These are phyloP conservation scores for Thaumatotibia leucotreta DNA, from an alignment of 1,140 invertebrate species.

Conservation along the genomic window DNA sequence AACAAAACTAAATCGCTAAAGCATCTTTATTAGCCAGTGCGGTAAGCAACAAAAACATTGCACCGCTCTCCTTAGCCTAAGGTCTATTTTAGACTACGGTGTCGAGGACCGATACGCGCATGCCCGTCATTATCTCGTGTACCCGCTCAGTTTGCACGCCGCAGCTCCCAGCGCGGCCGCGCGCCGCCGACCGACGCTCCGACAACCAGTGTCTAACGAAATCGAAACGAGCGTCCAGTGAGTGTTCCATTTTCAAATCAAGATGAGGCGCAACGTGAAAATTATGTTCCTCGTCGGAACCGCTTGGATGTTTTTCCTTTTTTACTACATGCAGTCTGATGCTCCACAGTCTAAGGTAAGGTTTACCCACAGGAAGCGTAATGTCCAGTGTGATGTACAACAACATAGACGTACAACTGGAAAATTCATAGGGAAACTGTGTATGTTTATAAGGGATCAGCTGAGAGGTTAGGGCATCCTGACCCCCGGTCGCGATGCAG, in stretches of 20 bases:
- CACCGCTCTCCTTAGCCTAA: constrained; percentile 4
- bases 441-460: constrained; percentile 51
- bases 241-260: constrained; percentile 18
- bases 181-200: constrained; percentile 39
- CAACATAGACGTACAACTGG: constrained; percentile 15
- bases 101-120: constrained; percentile 58
- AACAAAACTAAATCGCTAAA: neutral
- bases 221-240: neutral
- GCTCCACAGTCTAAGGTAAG: constrained; percentile 53
- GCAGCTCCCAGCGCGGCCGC: constrained; percentile 64
- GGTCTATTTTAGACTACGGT: constrained; percentile 45
- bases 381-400: constrained; percentile 5
- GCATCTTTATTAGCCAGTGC: neutral
- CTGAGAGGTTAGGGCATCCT: constrained; percentile 42
- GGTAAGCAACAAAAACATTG: constrained; percentile 8
- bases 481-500: constrained; percentile 23
- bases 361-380: neutral
- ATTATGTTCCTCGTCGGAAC: constrained; percentile 54
- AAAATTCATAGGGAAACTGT: constrained; percentile 2
- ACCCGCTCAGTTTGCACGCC: constrained; percentile 50
- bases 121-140: constrained; percentile 43
- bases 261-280: constrained; percentile 67
- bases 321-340: constrained; percentile 67
- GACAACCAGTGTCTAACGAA: constrained; percentile 16
- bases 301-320: constrained; percentile 64